Conservation (phyloP, 1,140 invertebrate species). For the Nasonia giraulti region DNA sequence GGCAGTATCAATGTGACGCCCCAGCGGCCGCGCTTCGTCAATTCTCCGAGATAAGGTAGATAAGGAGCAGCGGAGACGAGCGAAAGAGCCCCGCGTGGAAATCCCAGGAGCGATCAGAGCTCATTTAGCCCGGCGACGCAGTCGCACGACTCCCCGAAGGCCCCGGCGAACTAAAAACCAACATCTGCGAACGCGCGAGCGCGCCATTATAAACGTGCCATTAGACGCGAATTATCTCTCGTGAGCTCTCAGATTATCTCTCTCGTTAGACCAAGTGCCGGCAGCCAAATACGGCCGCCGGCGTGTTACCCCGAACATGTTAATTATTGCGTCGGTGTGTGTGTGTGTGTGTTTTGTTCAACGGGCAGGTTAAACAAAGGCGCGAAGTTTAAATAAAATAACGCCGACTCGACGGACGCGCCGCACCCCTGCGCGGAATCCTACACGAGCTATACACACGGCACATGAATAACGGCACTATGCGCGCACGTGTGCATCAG, state of each 20-base stretch:
- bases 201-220: constrained; percentile 54
- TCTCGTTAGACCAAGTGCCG: constrained; percentile 35
- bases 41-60: constrained; percentile 29
- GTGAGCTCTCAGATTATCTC: constrained; percentile 45
- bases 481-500: neutral
- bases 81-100: neutral
- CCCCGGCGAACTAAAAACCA: constrained; percentile 46
- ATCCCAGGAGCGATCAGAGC: constrained; percentile 49
- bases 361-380: too few relatives aligned
- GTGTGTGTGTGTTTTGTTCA: too few relatives aligned
- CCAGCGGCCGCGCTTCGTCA: neutral
- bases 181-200: constrained; percentile 45
- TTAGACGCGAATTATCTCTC: constrained; percentile 57
- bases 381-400: too few relatives aligned
- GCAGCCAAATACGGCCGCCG: neutral
- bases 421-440: too few relatives aligned
- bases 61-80: constrained; percentile 18
- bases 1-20: too few relatives aligned
- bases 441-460: too few relatives aligned
- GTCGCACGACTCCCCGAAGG: constrained; percentile 44
- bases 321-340: neutral
- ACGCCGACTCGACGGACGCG: too few relatives aligned
- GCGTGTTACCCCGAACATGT: neutral
- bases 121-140: constrained; percentile 30
- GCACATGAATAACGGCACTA: neutral